Percentiles rank a stretch among this genome's conserved stretches.
Evolutionary conservation across 2,113 vertebrate genomes (phyloP).

Genomic region (Bos indicus): DNA sequence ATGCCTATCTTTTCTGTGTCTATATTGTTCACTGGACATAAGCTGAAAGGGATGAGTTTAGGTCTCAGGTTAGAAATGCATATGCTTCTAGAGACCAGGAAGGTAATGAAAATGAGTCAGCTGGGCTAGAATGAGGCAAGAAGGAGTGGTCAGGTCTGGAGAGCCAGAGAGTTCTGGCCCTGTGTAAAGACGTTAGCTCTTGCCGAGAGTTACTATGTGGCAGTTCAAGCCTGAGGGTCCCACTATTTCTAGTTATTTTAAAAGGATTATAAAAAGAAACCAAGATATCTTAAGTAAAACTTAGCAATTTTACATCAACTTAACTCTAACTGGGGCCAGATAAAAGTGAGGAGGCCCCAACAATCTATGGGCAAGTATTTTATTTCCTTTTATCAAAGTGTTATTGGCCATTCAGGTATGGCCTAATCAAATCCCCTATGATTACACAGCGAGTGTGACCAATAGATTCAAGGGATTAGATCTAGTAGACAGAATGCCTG

Average conservation of each 20-base stretch:
- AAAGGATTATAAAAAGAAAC: neutral
- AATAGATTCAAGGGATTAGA: neutral
- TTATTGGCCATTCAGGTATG: neutral
- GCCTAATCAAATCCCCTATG: neutral
- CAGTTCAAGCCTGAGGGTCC: neutral
- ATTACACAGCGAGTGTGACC: rapidly evolving
- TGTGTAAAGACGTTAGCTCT: neutral
- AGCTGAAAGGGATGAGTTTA: neutral
- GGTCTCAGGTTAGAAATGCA: neutral
- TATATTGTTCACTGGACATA: neutral
- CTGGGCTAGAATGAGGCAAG: neutral
- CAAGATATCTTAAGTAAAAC: neutral
- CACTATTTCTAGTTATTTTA: neutral
- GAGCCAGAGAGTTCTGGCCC: neutral
- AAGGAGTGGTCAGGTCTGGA: neutral
- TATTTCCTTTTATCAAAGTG: neutral
- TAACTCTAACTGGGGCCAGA: neutral
- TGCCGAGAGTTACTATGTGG: neutral
- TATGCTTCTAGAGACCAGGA: neutral
- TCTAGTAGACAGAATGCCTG: neutral
- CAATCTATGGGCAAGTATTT: neutral
- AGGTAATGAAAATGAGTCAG: neutral
- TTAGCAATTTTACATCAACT: neutral
- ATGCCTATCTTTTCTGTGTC: neutral
- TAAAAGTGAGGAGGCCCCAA: neutral